A percentile compares a stretch with the other conserved stretches of the same genome.
These are phyloP conservation scores for Vulpes ferrilata DNA, from an alignment of 2,113 vertebrate genomes.

Conservation along the genomic window DNA sequence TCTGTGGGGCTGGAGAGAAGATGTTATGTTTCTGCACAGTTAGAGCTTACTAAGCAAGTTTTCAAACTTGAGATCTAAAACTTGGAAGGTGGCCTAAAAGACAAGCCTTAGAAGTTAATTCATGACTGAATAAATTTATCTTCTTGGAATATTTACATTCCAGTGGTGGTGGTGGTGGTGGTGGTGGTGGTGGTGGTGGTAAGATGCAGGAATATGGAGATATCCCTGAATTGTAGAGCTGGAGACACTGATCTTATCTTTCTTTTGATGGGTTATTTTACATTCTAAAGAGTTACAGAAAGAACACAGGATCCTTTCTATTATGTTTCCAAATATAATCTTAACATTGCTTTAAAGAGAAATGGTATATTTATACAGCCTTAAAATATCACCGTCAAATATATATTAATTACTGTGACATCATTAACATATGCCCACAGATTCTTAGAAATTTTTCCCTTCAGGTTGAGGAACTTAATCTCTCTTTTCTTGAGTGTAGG, in stretches of 20 bases:
- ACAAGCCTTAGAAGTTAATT: neutral
- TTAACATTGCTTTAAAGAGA: neutral
- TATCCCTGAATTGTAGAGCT: no score
- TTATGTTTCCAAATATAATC: neutral
- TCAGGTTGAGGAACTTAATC: neutral
- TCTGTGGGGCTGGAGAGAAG: neutral
- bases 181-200: neutral
- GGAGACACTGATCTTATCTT: neutral
- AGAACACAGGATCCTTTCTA: neutral
- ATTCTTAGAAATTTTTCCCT: neutral
- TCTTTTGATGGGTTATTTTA: neutral
- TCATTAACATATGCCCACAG: neutral
- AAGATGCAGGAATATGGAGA: no score
- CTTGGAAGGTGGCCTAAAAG: neutral
- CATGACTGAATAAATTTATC: neutral
- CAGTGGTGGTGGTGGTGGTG: rapidly evolving
- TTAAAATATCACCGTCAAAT: neutral
- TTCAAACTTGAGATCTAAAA: neutral
- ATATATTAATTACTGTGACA: neutral
- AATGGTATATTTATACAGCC: neutral
- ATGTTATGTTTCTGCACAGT: neutral
- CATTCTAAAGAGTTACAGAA: neutral
- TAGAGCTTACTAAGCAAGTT: neutral
- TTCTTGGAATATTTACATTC: neutral
- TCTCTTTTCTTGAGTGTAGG: neutral